Base-by-base conservation (phyloP, 2,888 invertebrate species). In the Spicauda simplicius region DNA sequence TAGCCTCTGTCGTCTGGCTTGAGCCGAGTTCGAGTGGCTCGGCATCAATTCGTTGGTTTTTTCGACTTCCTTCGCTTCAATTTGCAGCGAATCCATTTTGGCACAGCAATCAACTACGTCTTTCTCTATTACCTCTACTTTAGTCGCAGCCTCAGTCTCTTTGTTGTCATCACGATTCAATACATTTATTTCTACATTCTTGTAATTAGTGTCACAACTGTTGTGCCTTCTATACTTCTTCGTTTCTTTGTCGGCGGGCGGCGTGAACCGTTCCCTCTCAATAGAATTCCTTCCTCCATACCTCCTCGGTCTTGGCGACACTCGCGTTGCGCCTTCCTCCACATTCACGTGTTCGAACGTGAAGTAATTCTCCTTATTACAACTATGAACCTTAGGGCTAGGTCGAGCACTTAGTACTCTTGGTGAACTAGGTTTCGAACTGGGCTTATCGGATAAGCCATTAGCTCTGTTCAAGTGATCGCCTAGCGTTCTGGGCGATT, bases 341-440 rank as follows among this genome's bases (percentile, higher is more conserved):
- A 78, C 71, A 33, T 76, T 75, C 0, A 81, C 81, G 50, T 82
- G 85, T 54, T 93, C 93, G 70, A 93, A 93, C 0, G 88, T 91
- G 56, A 93, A 93, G 70, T 90, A 93, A 71, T 93, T 93, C 68
- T 93, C 93, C 72, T 93, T 93, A 71, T 93, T 92, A 63, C 80
- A 84, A 74, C 85, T 90, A 69, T 86, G 83, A 6, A 92, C 79
- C 82, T 91, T 92, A 4, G 93, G 93, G 71, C 93, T 93, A 8
- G 90, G 87, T 74, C 82, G 81, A 12, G 82, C 86, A 72, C 86
- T 85, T 19, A 89, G 64, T 1, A 88, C 74, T 75, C 85, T 79
- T 1, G 73, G 73, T 33, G 73, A 73, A 61, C 69, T 76, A 0
- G 90, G 91, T 37, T 67, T 67, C 0, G 91, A 90, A 64, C 82